A percentile compares a stretch with the other conserved stretches of the same genome.
Evolutionary conservation across 2,888 invertebrate species (phyloP).

Genomic region (Cremastinae sp.): DNA sequence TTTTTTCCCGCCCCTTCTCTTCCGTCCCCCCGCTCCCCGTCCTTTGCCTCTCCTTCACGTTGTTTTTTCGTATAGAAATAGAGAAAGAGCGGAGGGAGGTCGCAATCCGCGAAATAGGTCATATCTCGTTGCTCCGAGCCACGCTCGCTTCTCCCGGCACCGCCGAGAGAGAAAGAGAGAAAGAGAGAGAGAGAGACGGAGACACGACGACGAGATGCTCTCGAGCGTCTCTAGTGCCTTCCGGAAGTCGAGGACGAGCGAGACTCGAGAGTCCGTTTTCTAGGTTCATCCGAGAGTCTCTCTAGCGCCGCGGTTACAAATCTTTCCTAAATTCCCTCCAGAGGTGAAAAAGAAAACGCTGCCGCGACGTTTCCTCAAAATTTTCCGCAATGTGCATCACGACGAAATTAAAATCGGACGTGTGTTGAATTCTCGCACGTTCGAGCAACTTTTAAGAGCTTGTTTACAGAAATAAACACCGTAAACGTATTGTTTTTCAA

Average conservation of each 20-base stretch:
- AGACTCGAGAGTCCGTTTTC: conserved; percentile 56
- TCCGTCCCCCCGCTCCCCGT: no score
- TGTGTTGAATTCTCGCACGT: no score
- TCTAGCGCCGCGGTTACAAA: conserved; percentile 49
- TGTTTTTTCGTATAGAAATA: neutral
- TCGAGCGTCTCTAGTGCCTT: conserved; percentile 46
- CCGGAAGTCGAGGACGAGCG: conserved; percentile 48
- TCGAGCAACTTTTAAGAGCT: no score
- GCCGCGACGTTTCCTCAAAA: neutral
- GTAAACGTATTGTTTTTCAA: no score
- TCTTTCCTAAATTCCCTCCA: conserved; percentile 34
- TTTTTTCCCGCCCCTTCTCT: neutral
- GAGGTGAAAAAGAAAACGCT: neutral
- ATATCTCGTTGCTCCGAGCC: conserved; percentile 59
- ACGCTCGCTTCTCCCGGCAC: conserved; percentile 20
- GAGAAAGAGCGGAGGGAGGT: conserved; percentile 18
- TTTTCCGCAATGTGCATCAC: no score
- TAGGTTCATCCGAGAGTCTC: conserved; percentile 56
- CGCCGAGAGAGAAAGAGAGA: conserved; percentile 11
- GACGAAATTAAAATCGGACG: no score
- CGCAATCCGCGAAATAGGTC: conserved; percentile 70
- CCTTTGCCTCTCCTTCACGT: no score
- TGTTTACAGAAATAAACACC: no score
- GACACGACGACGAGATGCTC: conserved; percentile 16
- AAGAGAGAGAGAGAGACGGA: conserved; percentile 18